Base-by-base conservation (phyloP, 1,140 invertebrate genomes). In the Tenebrio molitor region DNA sequence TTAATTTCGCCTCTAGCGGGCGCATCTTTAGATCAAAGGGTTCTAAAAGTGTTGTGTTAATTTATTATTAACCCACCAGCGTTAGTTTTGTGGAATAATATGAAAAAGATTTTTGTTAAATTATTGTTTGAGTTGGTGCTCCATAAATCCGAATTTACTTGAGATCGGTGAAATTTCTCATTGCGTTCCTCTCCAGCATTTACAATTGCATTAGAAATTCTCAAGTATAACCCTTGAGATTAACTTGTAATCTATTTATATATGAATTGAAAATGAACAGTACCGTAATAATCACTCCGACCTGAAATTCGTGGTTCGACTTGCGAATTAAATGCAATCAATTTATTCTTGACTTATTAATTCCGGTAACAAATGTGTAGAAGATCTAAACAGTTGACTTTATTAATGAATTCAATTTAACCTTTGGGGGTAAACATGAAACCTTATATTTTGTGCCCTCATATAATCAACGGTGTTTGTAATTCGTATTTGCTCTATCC, bases 391-490 rank as follows among this genome's bases (percentile, higher is more conserved):
- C 50, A 14, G 50, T 58, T 58, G 23, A 25, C 25, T 58, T 50
- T 58, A 58, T 58, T 58, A 58, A 58, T 58, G 23, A 58, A 58
- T 58, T 58, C 50, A 58, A 25, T 58, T 58, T 33, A 29, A 19
- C 44, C 12, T 17, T 50, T 17, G 44, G 2, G 19, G 23, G 44
- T 50, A 5, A 50, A 50, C 44, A 50, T 12, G 12, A 41, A 50
- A 19, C 6, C 44, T 17, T 21, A 50, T 10, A 10, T n/a, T 33
- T 33, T 33, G 10, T 6, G 44, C 19, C 15, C 19, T 14, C 36
- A 41, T 41, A 41, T 41, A 41, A 41, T 41, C 36, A 41, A 41
- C 36, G 12, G 36, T 41, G 36, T 41, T 41, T 41, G 12, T 41
- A 41, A 41, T 44, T 44, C 15, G 42, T 50, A 21, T 50, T 50